Evolutionary conservation across 2,113 vertebrate species (phyloP).

Genomic region (Tachysurus fulvidraco): DNA sequence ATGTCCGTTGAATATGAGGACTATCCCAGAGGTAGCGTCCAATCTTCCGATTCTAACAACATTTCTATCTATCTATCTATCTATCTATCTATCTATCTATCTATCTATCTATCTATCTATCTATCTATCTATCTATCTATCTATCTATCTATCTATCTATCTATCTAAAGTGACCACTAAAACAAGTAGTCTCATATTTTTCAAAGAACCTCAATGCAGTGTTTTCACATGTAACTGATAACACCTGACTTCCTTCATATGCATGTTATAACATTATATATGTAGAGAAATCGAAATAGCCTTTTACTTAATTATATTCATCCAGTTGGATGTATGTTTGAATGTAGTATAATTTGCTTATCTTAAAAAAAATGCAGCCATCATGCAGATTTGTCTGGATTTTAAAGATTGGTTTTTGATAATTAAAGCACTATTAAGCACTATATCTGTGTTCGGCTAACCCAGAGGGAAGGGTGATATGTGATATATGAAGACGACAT

Average conservation of each 20-base stretch:
- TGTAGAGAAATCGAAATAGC: no score
- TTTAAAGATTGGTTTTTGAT: no score
- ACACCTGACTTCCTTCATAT: no score
- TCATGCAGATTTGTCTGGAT: no score
- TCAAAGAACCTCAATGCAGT: neutral
- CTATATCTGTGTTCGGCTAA: neutral
- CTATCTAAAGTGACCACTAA: no score
- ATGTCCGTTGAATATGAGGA: conserved; percentile 46
- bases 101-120: neutral
- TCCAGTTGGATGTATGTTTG: no score
- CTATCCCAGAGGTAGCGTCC: conserved; percentile 48
- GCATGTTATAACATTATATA: no score
- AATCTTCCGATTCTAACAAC: neutral
- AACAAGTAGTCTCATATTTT: no score
- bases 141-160: neutral
- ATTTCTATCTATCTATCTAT: neutral
- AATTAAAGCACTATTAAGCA: neutral
- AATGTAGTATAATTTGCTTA: no score
- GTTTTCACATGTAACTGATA: neutral
- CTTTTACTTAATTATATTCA: no score
- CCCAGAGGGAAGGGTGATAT: neutral
- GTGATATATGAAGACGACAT: neutral
- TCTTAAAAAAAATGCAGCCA: no score
- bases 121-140: neutral
- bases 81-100: neutral